Percentiles rank a stretch among this genome's conserved stretches.
phyloP scores from a whole-genome alignment of 2,888 invertebrate species.

The Romanomermis culicivorax region DNA sequence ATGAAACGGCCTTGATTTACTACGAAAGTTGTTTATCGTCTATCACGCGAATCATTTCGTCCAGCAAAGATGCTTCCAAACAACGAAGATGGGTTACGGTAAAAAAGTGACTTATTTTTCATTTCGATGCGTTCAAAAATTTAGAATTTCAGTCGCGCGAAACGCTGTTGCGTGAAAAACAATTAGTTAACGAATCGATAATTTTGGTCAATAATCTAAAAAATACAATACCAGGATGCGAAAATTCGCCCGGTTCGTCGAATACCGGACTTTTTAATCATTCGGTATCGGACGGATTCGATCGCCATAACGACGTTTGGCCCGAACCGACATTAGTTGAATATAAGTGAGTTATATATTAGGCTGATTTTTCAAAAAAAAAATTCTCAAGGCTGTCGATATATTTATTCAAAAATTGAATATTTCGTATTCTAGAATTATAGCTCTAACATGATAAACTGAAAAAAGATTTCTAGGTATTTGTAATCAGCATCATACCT shows the following conservation, averaged over 20 bases:
- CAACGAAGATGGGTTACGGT: constrained; percentile 77
- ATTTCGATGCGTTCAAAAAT: background rate
- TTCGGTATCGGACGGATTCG: no score
- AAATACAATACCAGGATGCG: no score
- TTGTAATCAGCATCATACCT: no score
- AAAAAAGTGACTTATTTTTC: constrained; percentile 23
- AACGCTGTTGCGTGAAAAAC: background rate
- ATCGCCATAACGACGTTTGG: constrained; percentile 42
- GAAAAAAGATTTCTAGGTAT: no score
- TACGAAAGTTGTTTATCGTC: constrained; percentile 79
- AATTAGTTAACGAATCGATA: background rate
- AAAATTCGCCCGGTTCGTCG: constrained; percentile 18
- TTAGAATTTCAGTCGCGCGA: constrained; percentile 9
- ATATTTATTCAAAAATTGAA: no score
- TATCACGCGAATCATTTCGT: constrained; percentile 57
- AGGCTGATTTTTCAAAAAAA: no score
- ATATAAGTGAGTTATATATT: background rate
- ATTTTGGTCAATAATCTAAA: background rate
- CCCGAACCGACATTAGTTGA: constrained; percentile 30
- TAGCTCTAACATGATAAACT: no score
- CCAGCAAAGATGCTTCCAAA: constrained; percentile 54
- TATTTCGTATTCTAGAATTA: no score
- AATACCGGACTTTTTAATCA: no score
- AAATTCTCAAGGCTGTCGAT: no score
- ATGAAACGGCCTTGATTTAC: constrained; percentile 75